These are phyloP conservation scores for Aethina tumida DNA, from an alignment of 1,140 invertebrate species.

Conservation along the genomic window DNA sequence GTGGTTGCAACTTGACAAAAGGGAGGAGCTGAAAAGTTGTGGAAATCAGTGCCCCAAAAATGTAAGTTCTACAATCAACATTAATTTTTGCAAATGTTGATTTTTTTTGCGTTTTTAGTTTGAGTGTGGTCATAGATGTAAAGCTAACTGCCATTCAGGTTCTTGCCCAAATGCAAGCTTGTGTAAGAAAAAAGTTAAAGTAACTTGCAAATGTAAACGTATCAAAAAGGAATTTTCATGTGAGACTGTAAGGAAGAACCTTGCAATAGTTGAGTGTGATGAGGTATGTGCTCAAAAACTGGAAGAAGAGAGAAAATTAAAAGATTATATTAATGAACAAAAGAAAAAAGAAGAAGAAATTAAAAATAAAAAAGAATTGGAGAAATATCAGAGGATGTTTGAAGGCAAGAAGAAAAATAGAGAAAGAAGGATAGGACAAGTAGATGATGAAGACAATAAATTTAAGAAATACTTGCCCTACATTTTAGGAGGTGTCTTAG, in stretches of 20 bases:
- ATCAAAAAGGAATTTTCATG: constrained; percentile 70
- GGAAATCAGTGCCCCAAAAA: constrained; percentile 78
- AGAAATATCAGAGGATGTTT: constrained; percentile 64
- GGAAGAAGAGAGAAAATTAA: constrained; percentile 40
- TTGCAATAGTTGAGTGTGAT: constrained; percentile 49
- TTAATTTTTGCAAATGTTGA: neutral
- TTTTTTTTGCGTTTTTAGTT: constrained; percentile 40
- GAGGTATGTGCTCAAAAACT: constrained; percentile 48
- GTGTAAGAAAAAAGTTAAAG: constrained; percentile 71
- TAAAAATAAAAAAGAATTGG: constrained; percentile 56
- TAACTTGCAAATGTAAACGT: constrained; percentile 69
- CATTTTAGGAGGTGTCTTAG: no score
- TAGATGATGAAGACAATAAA: constrained; percentile 32
- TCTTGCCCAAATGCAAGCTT: constrained; percentile 52
- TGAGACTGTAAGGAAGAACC: constrained; percentile 43
- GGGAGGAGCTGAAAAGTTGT: constrained; percentile 54
- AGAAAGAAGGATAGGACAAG: constrained; percentile 35
- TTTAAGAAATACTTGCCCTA: constrained; percentile 39
- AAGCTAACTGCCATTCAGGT: constrained; percentile 65
- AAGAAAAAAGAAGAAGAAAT: constrained; percentile 49
- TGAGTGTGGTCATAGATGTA: constrained; percentile 67
- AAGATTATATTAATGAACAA: constrained; percentile 42
- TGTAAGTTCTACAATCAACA: constrained; percentile 43
- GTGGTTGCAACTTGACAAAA: constrained; percentile 45
- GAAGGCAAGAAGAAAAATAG: constrained; percentile 45